Evolutionary conservation across 2,888 invertebrate species (phyloP).

Genomic region (Campoletis raptor): DNA sequence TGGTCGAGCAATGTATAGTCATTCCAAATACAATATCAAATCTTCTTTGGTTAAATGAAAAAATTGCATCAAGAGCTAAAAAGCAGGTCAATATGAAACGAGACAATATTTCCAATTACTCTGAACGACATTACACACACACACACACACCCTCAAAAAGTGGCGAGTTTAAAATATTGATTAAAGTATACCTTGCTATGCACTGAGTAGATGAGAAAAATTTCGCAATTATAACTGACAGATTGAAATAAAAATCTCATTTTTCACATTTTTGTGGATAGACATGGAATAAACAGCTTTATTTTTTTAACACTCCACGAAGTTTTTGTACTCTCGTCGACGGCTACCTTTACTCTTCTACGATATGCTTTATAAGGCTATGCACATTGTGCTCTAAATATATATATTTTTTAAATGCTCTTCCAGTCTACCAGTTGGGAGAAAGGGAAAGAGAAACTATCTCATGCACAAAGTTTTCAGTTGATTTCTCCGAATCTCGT

Average conservation of each 20-base stretch:
- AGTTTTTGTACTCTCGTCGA: background rate
- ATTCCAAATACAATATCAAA: background rate
- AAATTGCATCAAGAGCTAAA: background rate
- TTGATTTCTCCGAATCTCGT: conserved; percentile 30
- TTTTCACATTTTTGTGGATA: background rate
- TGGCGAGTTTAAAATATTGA: background rate
- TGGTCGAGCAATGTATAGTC: background rate
- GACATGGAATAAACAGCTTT: background rate
- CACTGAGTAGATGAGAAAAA: background rate
- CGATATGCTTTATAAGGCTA: background rate
- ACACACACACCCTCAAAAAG: too few species aligned
- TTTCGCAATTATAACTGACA: background rate
- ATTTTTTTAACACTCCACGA: background rate
- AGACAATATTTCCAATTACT: background rate
- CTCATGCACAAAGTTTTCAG: conserved; percentile 45
- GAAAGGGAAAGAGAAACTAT: background rate
- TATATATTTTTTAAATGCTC: conserved; percentile 14
- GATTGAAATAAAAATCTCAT: background rate
- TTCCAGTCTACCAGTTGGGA: background rate
- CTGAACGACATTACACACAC: background rate
- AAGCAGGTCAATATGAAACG: background rate
- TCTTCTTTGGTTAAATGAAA: background rate
- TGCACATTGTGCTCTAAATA: background rate
- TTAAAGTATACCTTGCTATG: background rate
- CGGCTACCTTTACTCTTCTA: background rate